A percentile compares a stretch with the other conserved stretches of the same genome.
These are phyloP conservation scores for Scaptomyza flava DNA, from an alignment of 2,888 invertebrate genomes.

Conservation along the genomic window DNA sequence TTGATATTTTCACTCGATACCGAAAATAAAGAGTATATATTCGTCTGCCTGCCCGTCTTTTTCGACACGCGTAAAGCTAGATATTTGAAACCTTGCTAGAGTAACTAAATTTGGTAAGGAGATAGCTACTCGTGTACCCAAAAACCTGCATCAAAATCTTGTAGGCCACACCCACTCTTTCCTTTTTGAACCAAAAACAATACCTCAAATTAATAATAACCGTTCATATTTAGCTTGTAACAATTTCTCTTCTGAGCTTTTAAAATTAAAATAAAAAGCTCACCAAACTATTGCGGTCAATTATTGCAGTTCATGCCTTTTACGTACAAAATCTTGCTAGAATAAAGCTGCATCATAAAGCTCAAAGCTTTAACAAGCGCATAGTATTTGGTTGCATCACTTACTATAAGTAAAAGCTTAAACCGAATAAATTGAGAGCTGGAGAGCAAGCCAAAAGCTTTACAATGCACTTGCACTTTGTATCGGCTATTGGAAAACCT, in stretches of 20 bases:
- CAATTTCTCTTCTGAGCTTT: constrained; percentile 2
- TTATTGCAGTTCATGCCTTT: constrained; percentile 1
- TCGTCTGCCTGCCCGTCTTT: too few relatives aligned
- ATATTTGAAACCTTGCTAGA: too few relatives aligned
- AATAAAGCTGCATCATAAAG: constrained; percentile 44
- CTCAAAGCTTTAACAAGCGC: constrained; percentile 14
- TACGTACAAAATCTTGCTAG: constrained; percentile 24
- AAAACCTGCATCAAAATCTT: too few relatives aligned
- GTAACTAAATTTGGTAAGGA: too few relatives aligned
- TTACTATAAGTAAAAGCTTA: constrained; percentile 46
- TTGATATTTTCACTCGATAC: too few relatives aligned
- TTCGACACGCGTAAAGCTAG: too few relatives aligned
- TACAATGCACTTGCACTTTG: constrained; percentile 22
- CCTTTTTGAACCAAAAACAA: too few relatives aligned
- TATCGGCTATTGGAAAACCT: constrained; percentile 16
- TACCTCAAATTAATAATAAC: too few relatives aligned
- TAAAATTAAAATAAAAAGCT: constrained; percentile 12
- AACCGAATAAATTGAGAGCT: neutral
- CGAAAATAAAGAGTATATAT: too few relatives aligned
- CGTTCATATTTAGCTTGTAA: neutral
- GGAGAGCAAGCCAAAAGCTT: constrained; percentile 19
- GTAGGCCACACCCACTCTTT: too few relatives aligned
- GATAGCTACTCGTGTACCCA: too few relatives aligned
- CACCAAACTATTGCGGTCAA: neutral
- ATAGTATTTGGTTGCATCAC: constrained; percentile 42